These are phyloP conservation scores for Enteromius treurensis DNA, from an alignment of 2,797 vertebrate species.

Conservation along the genomic window DNA sequence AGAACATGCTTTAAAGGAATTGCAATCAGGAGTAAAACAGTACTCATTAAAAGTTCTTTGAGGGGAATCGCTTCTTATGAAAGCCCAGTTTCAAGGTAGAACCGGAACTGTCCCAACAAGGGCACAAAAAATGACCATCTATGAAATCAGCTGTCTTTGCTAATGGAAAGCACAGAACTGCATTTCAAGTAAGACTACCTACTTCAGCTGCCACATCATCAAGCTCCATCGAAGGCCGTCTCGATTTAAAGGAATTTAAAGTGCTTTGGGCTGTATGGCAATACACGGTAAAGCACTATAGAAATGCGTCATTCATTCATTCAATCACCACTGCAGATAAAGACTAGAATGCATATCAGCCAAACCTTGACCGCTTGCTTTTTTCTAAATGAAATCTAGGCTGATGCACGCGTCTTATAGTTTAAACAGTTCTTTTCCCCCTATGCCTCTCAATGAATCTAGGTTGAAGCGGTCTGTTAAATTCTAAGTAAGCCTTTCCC, in stretches of 20 bases:
- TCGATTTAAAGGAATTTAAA: neutral
- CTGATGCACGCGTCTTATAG: neutral
- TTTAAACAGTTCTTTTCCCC: neutral
- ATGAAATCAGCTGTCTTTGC: neutral
- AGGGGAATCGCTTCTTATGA: neutral
- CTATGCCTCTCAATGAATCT: neutral
- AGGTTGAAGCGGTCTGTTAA: neutral
- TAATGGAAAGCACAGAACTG: neutral
- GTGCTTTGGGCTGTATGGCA: no score
- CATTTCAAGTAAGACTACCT: neutral
- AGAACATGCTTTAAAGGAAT: neutral
- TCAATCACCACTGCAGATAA: neutral
- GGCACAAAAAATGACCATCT: neutral
- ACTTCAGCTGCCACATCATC: neutral
- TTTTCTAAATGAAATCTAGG: neutral
- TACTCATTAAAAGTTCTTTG: neutral
- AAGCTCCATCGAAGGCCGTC: neutral
- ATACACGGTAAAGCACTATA: no score
- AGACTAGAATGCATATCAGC: neutral
- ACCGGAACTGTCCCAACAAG: neutral
- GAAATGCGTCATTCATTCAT: neutral
- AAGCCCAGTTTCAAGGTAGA: neutral
- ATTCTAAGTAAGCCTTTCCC: constrained; percentile 12
- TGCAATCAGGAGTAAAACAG: neutral
- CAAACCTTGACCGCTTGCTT: neutral